Evolutionary conservation across 2,113 vertebrate species (phyloP).

Genomic region (human (Homo sapiens)): GRCh38 chrX:132963001-132963500

Average conservation of each 20-base stretch:
- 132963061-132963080: not conserved
- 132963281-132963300: not conserved
- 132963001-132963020: not conserved
- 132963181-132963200: not conserved
- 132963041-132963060: not conserved
- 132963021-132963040: not conserved
- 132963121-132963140: not conserved
- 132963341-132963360: not conserved
- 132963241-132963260: not conserved
- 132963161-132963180: not conserved
- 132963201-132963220: not conserved
- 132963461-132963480: not conserved
- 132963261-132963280: not conserved
- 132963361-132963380: not conserved
- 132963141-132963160: not conserved
- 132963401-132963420: not conserved
- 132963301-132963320: not conserved
- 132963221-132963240: not conserved
- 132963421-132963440: not conserved
- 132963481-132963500: not conserved
- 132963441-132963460: not conserved
- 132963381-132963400: constrained; percentile 16
- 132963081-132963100: not conserved
- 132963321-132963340: not conserved
- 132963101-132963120: not conserved